Evolutionary conservation across 2,113 vertebrate species (phyloP).

Genomic region (Athene noctua): DNA sequence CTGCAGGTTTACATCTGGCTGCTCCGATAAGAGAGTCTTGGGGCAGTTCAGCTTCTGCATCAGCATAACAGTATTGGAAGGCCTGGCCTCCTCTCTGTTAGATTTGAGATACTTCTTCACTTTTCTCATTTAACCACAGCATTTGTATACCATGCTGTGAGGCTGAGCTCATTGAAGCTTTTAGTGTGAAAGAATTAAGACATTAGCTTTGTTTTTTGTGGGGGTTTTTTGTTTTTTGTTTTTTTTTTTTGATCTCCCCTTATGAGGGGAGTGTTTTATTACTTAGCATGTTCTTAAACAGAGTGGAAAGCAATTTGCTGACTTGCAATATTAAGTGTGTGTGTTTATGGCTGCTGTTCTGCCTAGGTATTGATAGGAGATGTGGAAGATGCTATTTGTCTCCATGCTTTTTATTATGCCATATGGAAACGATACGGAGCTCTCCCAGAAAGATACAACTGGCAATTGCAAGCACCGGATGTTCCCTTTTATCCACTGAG

Average conservation of each 20-base stretch:
- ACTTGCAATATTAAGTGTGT: neutral
- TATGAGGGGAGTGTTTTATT: neutral
- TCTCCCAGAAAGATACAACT: conserved; percentile 96
- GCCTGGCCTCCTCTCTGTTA: neutral
- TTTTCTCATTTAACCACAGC: neutral
- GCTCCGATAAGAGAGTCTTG: neutral
- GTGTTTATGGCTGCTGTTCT: neutral
- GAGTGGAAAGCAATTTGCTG: neutral
- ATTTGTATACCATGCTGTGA: neutral
- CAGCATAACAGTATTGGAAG: neutral
- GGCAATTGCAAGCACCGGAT: conserved; percentile 95
- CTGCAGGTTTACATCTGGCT: neutral
- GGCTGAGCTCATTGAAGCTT: neutral
- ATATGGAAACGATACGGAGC: conserved; percentile 98
- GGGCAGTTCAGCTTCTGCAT: neutral
- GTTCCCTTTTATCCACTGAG: conserved; percentile 94
- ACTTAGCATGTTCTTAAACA: rapidly evolving
- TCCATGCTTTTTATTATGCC: conserved; percentile 98
- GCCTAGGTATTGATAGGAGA: conserved; percentile 92
- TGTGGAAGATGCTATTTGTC: conserved; percentile 96
- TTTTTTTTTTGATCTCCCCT: neutral
- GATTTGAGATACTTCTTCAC: neutral
- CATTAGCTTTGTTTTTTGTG: neutral
- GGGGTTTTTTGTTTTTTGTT: neutral
- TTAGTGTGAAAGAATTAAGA: neutral